Evolutionary conservation across 1,140 invertebrate genomes (phyloP).

Genomic region (Cecropterus lyciades): DNA sequence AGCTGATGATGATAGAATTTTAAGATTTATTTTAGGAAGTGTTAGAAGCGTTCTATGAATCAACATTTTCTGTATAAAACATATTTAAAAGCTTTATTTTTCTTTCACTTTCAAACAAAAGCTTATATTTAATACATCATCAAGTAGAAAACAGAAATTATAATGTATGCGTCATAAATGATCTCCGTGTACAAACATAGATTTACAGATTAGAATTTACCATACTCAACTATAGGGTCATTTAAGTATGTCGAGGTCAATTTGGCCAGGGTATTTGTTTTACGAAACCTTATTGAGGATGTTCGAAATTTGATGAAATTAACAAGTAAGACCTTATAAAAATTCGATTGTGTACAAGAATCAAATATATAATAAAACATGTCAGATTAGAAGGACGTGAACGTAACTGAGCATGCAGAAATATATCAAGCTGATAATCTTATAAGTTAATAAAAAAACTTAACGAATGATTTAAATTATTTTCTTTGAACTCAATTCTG

Average conservation of each 20-base stretch:
- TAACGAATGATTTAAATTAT: background rate
- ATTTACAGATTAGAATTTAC: conserved; percentile 34
- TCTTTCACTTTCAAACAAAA: no score
- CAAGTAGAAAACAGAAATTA: background rate
- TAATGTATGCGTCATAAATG: conserved; percentile 4
- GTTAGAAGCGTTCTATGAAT: no score
- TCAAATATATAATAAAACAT: no score
- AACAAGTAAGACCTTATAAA: background rate
- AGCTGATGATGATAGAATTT: no score
- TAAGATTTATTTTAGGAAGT: no score
- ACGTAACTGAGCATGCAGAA: no score
- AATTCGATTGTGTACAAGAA: no score
- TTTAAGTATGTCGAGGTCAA: conserved; percentile 26
- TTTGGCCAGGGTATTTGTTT: background rate
- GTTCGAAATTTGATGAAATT: background rate
- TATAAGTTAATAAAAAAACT: no score
- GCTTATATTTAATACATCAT: background rate
- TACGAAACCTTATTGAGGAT: background rate
- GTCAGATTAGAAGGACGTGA: no score
- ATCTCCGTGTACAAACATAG: conserved; percentile 21
- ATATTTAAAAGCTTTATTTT: no score
- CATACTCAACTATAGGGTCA: conserved; percentile 26
- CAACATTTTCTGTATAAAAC: no score
- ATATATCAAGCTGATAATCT: no score
- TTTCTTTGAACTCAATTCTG: background rate